These are phyloP conservation scores for Tragelaphus buxtoni DNA, from an alignment of 2,113 vertebrate species.

Conservation along the genomic window DNA sequence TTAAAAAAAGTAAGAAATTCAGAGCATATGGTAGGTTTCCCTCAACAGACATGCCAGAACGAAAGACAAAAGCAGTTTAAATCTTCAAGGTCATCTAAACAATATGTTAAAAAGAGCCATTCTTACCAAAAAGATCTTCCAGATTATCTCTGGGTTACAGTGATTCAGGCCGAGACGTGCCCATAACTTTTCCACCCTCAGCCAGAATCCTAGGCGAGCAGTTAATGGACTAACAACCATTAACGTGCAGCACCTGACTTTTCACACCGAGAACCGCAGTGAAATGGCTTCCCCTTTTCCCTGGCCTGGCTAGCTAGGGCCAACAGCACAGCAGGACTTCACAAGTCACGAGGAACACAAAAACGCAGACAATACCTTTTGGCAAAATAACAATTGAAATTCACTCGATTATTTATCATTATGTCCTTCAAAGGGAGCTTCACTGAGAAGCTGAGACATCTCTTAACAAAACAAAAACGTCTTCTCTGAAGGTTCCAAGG, in stretches of 20 bases:
- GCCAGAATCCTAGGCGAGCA: background rate
- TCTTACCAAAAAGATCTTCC: conserved; percentile 59
- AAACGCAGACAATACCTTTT: conserved; percentile 69
- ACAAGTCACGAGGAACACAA: conserved; percentile 50
- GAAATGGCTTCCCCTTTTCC: background rate
- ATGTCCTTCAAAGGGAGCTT: conserved; percentile 61
- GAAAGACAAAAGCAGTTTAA: conserved; percentile 28
- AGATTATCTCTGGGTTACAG: conserved; percentile 13
- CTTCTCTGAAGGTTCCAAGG: background rate
- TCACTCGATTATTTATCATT: conserved; percentile 64
- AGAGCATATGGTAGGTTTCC: background rate
- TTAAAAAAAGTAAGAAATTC: conserved; percentile 30
- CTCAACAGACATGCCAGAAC: background rate
- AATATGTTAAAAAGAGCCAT: conserved; percentile 10
- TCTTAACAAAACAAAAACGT: conserved; percentile 38
- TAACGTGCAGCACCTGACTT: background rate
- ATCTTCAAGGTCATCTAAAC: conserved; percentile 32
- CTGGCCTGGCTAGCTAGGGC: background rate
- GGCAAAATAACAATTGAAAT: conserved; percentile 63
- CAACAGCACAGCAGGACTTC: conserved; percentile 23
- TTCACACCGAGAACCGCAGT: background rate
- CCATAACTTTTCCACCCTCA: conserved; percentile 4
- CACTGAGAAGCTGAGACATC: conserved; percentile 43
- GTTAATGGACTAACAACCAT: background rate
- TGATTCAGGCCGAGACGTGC: background rate